Evolutionary conservation across 1,140 invertebrate species (phyloP).

Genomic region (Lasaia peninsularis): DNA sequence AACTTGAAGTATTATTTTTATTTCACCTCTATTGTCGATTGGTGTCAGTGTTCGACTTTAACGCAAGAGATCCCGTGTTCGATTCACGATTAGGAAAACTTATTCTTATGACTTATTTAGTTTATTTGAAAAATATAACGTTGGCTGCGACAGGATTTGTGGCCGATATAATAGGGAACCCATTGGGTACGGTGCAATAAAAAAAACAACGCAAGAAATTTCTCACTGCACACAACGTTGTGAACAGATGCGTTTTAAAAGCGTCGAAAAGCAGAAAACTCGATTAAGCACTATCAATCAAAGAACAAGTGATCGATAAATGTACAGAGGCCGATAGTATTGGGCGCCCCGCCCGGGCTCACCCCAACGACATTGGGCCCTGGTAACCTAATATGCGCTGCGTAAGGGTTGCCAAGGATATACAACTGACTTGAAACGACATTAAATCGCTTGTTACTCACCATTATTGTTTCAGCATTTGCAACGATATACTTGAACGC

Average conservation of each 20-base stretch:
- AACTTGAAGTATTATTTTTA: too few relatives aligned
- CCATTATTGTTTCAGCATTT: too few relatives aligned
- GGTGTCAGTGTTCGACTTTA: too few relatives aligned
- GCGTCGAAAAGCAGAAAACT: slow-evolving; percentile 27
- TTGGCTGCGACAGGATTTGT: too few relatives aligned
- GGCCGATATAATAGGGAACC: too few relatives aligned
- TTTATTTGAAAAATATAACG: too few relatives aligned
- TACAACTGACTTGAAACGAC: background rate
- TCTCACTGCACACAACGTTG: background rate
- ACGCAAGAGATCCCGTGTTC: too few relatives aligned
- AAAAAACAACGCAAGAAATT: background rate
- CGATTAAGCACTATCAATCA: slow-evolving; percentile 58
- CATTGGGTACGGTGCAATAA: background rate
- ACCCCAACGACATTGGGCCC: slow-evolving; percentile 44
- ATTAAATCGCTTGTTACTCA: background rate
- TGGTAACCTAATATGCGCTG: slow-evolving; percentile 63
- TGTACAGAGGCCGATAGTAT: slow-evolving; percentile 38
- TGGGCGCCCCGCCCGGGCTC: slow-evolving; percentile 34
- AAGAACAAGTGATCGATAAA: slow-evolving; percentile 54
- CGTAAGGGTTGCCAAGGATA: slow-evolving; percentile 22
- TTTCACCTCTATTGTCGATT: too few relatives aligned
- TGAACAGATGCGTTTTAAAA: slow-evolving; percentile 30
- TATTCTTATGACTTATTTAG: too few relatives aligned
- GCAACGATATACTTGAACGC: too few relatives aligned
- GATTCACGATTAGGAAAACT: too few relatives aligned